Conservation (phyloP, 2,888 invertebrate genomes). For the Dryobota labecula region DNA sequence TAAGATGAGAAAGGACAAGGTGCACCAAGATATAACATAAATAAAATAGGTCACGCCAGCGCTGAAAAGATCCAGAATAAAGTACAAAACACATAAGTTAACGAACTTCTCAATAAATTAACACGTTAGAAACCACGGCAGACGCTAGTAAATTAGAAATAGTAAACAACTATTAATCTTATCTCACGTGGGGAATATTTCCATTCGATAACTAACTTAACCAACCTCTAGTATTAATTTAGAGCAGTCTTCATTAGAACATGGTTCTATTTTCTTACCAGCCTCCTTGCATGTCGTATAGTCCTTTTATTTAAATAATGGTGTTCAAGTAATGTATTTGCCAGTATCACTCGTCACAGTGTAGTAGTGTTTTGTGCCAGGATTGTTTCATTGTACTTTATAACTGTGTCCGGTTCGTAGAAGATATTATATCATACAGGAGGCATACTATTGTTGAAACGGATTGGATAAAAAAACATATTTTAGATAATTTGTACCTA, state of each 20-base stretch:
- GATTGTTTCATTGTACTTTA: constrained; percentile 38
- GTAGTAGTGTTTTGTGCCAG: constrained; percentile 15
- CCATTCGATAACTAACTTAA: constrained; percentile 56
- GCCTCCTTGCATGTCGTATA: constrained; percentile 1
- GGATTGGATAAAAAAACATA: neutral
- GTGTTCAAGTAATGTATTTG: neutral
- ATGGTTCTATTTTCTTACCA: constrained; percentile 4
- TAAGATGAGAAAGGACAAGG: neutral
- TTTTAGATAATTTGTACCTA: too few relatives aligned
- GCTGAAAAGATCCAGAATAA: neutral
- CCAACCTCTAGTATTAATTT: constrained; percentile 33
- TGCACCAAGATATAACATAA: neutral
- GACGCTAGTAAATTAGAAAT: constrained; percentile 23
- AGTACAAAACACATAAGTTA: neutral
- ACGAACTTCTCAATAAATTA: neutral
- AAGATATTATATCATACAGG: neutral
- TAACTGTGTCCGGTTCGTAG: constrained; percentile 6
- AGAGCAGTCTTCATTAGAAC: constrained; percentile 24
- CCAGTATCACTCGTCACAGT: constrained; percentile 6
- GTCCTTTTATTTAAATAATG: neutral
- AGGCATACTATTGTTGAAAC: constrained; percentile 16
- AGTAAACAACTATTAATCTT: constrained; percentile 62
- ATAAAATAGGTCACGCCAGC: neutral
- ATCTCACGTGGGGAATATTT: constrained; percentile 63
- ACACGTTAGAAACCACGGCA: constrained; percentile 16